Evolutionary conservation across 2,113 vertebrate species (phyloP).

Genomic region (Plotosus lineatus): DNA sequence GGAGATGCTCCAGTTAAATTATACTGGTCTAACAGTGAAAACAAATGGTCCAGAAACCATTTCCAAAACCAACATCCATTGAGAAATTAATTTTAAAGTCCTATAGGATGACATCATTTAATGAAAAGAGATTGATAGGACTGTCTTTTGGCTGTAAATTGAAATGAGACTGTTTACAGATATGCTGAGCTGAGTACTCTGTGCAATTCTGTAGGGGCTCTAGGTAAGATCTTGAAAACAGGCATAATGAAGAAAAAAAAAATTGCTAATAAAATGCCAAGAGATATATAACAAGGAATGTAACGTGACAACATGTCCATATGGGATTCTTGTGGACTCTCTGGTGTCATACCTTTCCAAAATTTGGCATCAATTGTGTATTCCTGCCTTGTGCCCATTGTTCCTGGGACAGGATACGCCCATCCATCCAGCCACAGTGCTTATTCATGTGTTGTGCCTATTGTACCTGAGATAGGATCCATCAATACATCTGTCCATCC

Average conservation of each 20-base stretch:
- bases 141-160: not conserved
- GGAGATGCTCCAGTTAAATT: slow-evolving; percentile 32
- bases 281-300: not conserved
- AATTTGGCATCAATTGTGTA: not conserved
- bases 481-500: no score
- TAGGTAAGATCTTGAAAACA: not conserved
- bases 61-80: slow-evolving; percentile 12
- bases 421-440: no score
- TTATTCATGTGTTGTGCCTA: no score
- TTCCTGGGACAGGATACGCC: not conserved
- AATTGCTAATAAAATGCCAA: no score
- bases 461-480: no score
- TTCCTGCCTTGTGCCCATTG: not conserved
- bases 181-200: not conserved
- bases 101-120: slow-evolving; percentile 17
- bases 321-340: not conserved
- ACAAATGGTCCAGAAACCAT: slow-evolving; percentile 8
- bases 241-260: not conserved
- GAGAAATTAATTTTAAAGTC: not conserved
- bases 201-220: not conserved
- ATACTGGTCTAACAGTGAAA: slow-evolving; percentile 15
- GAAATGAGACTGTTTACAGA: slow-evolving; percentile 3
- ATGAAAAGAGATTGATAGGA: slow-evolving; percentile 1
- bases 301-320: not conserved
- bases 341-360: not conserved